Evolutionary conservation across 2,888 invertebrate species (phyloP), one percentile per base, ranked within the genome.

Genomic region (Acholoe squamosa): DNA sequence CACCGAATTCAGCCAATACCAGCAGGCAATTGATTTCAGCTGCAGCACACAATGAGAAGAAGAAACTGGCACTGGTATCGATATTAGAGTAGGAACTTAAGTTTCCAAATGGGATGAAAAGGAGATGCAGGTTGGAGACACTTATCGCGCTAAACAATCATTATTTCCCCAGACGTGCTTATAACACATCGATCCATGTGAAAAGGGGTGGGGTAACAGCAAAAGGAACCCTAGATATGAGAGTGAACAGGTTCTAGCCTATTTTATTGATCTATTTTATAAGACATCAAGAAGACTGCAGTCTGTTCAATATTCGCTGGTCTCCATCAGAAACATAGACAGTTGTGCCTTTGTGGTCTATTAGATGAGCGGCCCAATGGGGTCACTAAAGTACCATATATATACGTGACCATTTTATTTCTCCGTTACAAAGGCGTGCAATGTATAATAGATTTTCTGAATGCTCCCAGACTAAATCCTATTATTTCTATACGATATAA

Each of bases 21-120:
- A 1, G 71, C 71, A 71, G 71, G n/a, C 71, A 71, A 71, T 71
- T 71, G 71, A 71, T 71, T 71, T 22, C 14, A n/a, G 43, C 43
- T 43, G 43, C 43, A 43, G 43, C 43, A 43, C 43, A 43, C 19
- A 28, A 25, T 28, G 71, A n/a, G 71, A 1, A 71, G 16, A 71
- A 71, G 14, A n/a, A 71, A 14, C 7, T 14, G 28, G 31, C n/a
- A 71, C 71, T 71, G 25, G 28, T 71, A 71, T 71, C 31, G 71
- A 71, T 71, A 71, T 28, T 71, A n/a, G 25, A 71, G 31, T 14
- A 14, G 28, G 28, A 71, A 28, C 71, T 71, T 28, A 28, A 71
- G 28, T 71, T 71, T 71, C 71, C 28, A 28, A 71, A 71, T 28
- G 31, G 71, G 71, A 71, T 71, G 71, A 71, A 71, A 28, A 71